phyloP scores from a whole-genome alignment of 2,113 vertebrate genomes.

The Mormyrus lacerda region DNA sequence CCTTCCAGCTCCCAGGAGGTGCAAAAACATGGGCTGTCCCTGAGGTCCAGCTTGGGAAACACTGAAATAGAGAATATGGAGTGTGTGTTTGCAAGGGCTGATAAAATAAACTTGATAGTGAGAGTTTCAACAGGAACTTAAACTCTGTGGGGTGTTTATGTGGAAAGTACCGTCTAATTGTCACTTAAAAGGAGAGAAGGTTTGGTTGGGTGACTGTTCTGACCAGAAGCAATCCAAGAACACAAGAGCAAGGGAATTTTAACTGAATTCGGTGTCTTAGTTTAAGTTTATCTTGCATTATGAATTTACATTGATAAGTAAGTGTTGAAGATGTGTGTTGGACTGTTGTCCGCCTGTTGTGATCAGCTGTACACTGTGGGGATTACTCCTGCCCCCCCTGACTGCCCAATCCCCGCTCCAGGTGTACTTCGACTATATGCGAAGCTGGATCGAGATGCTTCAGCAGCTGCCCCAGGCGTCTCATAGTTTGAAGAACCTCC shows the following conservation, averaged over 20 bases:
- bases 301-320: not conserved
- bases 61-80: not conserved
- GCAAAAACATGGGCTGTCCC: not conserved
- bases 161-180: not conserved
- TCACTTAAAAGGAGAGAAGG: not conserved
- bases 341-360: not conserved
- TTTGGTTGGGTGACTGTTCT: not conserved
- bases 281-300: not conserved
- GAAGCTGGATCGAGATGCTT: constrained; percentile 97
- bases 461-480: constrained; percentile 97
- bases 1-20: not conserved
- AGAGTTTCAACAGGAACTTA: not conserved
- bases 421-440: constrained; percentile 99
- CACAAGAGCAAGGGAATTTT: not conserved
- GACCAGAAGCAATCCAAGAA: not conserved
- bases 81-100: not conserved
- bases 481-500: constrained; percentile 94
- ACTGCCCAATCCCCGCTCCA: constrained; percentile 37
- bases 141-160: not conserved
- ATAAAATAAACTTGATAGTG: not conserved
- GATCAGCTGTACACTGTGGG: not conserved
- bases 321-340: not conserved
- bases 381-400: not conserved
- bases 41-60: not conserved
- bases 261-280: not conserved